Evolutionary conservation across 2,888 invertebrate species (phyloP).

Genomic region (Notodonta ziczac): DNA sequence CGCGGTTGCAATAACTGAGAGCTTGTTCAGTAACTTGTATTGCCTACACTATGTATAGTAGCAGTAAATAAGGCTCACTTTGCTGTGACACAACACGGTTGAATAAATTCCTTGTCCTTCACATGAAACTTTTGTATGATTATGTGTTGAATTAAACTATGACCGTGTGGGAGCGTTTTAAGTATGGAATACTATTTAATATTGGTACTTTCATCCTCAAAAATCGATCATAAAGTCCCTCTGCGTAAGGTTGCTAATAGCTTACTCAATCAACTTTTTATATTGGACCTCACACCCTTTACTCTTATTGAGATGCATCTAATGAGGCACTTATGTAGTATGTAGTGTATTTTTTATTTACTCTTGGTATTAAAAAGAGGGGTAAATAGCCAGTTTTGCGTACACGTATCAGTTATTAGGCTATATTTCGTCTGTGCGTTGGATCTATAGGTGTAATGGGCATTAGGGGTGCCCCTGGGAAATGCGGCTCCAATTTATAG

Average conservation of each 20-base stretch:
- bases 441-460: slow-evolving; percentile 28
- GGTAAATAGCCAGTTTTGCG: neutral
- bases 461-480: slow-evolving; percentile 37
- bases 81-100: neutral
- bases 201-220: too few species aligned
- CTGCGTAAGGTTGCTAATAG: neutral
- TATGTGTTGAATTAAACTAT: too few species aligned
- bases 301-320: neutral
- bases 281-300: too few species aligned
- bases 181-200: neutral
- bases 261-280: too few species aligned
- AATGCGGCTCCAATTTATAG: slow-evolving; percentile 36
- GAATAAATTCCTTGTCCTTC: neutral
- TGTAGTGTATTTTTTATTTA: too few species aligned
- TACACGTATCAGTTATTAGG: slow-evolving; percentile 22
- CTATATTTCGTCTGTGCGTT: slow-evolving; percentile 30
- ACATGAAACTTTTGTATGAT: too few species aligned
- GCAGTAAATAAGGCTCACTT: neutral
- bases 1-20: slow-evolving; percentile 13
- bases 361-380: neutral
- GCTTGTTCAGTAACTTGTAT: neutral
- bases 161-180: neutral
- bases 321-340: neutral
- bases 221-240: too few species aligned
- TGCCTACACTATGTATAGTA: neutral